A percentile compares a stretch with the other conserved stretches of the same genome.
phyloP scores from a whole-genome alignment of 2,797 vertebrate species.

The Cheracebus regulus region DNA sequence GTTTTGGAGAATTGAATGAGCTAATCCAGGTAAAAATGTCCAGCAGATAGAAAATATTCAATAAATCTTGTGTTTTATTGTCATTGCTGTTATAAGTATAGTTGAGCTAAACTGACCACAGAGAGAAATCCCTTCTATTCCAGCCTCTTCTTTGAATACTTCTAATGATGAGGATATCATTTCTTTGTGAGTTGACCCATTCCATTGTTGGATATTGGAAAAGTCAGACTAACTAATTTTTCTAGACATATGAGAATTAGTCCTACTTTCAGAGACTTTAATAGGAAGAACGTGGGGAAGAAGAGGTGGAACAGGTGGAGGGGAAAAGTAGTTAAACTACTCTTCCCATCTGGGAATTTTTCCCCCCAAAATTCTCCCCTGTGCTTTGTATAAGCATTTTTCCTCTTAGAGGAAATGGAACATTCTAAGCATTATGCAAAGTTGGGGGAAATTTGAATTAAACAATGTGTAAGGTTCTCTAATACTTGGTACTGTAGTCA shows the following conservation, averaged over 20 bases:
- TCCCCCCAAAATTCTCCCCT: not conserved
- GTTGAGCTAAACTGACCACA: not conserved
- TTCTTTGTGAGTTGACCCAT: not conserved
- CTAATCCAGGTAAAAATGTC: not conserved
- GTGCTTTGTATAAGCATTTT: not conserved
- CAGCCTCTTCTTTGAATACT: not conserved
- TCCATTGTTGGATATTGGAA: not conserved
- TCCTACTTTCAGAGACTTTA: not conserved
- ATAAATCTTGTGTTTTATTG: not conserved
- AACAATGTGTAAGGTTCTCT: not conserved
- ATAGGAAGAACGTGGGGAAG: not conserved
- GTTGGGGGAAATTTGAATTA: not conserved
- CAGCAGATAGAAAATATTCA: not conserved
- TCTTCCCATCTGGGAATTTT: not conserved
- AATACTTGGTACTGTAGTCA: not conserved
- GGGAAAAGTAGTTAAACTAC: not conserved
- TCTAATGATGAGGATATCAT: not conserved
- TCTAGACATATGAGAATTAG: not conserved
- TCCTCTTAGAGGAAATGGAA: not conserved
- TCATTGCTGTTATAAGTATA: not conserved
- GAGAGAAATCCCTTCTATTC: not conserved
- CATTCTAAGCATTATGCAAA: not conserved
- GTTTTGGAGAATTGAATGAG: not conserved
- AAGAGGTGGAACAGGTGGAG: not conserved
- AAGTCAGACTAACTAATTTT: not conserved